A percentile compares a stretch with the other conserved stretches of the same genome.
phyloP scores from a whole-genome alignment of 2,113 vertebrate genomes.

The Neoarius graeffei region DNA sequence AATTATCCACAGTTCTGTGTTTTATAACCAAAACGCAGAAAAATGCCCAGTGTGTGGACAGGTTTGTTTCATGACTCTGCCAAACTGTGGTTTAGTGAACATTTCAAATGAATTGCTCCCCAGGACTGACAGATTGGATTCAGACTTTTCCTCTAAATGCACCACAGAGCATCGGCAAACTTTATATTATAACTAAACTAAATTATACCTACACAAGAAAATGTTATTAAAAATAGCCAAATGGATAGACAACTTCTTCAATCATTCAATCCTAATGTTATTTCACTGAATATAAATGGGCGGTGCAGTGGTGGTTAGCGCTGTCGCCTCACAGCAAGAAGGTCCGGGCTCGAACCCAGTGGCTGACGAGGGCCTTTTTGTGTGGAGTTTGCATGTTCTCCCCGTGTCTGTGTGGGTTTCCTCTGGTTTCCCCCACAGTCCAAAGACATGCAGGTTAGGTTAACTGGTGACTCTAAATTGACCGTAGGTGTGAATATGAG shows the following conservation, averaged over 20 bases:
- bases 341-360: no score
- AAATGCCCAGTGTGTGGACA: not conserved
- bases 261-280: no score
- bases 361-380: no score
- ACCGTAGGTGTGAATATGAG: no score
- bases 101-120: not conserved
- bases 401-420: no score
- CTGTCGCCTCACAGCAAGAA: no score
- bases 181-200: constrained; percentile 2
- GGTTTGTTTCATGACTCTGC: not conserved
- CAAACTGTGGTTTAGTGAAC: not conserved
- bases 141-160: constrained; percentile 1
- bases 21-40: not conserved
- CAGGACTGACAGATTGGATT: not conserved
- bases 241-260: not conserved
- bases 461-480: no score
- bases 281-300: not conserved
- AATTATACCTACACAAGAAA: not conserved
- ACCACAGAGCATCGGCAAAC: not conserved
- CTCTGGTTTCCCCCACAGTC: no score
- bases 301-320: no score
- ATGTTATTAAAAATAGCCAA: not conserved
- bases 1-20: not conserved
- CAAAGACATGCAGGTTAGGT: no score
- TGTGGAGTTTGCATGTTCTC: no score